phyloP scores from a whole-genome alignment of 2,888 invertebrate species.

The Acanthoscelides obtectus region DNA sequence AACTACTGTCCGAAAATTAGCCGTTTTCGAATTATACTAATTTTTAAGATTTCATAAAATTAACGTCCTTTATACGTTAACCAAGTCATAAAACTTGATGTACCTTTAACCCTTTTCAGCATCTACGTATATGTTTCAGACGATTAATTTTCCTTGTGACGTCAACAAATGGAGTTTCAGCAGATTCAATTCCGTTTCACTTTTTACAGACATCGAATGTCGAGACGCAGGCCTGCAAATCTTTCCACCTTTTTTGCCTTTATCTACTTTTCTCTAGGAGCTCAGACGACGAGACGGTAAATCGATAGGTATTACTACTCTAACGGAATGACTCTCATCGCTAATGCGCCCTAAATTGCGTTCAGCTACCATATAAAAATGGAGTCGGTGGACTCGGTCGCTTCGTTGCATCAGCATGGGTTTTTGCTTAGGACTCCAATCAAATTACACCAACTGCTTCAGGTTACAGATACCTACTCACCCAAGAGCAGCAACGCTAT shows the following conservation, averaged over 20 bases:
- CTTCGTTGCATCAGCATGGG: no score
- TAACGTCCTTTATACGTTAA: no score
- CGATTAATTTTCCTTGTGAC: neutral
- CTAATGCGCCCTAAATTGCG: neutral
- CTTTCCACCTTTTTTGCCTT: neutral
- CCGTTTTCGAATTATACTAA: no score
- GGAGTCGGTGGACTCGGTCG: no score
- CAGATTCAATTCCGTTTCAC: slow-evolving; percentile 1
- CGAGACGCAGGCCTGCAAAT: neutral
- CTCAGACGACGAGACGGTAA: neutral
- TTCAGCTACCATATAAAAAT: neutral
- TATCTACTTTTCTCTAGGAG: neutral
- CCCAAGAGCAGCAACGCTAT: no score
- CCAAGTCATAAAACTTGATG: no score
- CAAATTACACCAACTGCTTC: no score
- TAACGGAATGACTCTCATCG: neutral
- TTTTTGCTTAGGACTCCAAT: no score
- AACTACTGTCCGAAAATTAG: no score
- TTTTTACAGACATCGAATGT: neutral
- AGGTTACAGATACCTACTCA: no score
- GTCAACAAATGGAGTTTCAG: neutral
- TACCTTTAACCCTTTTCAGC: neutral
- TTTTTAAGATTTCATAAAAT: no score
- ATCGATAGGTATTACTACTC: neutral
- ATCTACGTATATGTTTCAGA: neutral